Percentiles rank a stretch among this genome's conserved stretches.
Evolutionary conservation across 2,113 vertebrate species (phyloP).

Genomic region (Falcunculus frontatus): DNA sequence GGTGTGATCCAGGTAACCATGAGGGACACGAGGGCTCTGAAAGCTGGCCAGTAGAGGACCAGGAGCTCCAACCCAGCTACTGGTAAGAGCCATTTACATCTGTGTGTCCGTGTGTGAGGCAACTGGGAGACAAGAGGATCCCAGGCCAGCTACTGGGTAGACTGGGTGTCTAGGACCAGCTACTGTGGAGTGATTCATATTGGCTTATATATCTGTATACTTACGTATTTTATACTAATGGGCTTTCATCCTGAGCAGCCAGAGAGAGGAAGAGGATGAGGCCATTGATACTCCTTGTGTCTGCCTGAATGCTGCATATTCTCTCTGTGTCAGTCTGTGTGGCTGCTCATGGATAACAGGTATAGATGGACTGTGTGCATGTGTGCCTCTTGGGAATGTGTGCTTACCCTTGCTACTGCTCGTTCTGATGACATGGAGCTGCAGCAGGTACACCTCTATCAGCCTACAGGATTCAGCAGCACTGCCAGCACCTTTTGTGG

Average conservation of each 20-base stretch:
- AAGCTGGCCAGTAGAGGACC: not conserved
- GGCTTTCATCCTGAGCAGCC: not conserved
- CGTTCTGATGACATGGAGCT: not conserved
- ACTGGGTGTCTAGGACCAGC: not conserved
- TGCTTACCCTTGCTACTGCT: not conserved
- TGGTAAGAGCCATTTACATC: not conserved
- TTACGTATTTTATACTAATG: not conserved
- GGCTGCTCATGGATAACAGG: not conserved
- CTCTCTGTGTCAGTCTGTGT: not conserved
- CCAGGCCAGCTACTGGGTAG: not conserved
- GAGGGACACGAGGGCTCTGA: accelerated
- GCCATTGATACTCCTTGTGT: not conserved
- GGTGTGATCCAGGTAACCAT: not conserved
- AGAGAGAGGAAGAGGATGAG: not conserved
- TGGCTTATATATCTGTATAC: not conserved
- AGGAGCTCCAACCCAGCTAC: not conserved
- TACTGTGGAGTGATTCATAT: not conserved
- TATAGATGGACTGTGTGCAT: too few relatives aligned
- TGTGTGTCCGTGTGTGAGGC: not conserved
- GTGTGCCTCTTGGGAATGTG: not conserved
- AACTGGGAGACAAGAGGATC: not conserved
- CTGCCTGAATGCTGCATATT: not conserved
- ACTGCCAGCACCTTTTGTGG: not conserved
- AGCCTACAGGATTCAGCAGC: not conserved
- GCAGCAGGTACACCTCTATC: not conserved